These are phyloP conservation scores for Oscheius sp. DNA, from an alignment of 2,888 invertebrate species.

Conservation along the genomic window DNA sequence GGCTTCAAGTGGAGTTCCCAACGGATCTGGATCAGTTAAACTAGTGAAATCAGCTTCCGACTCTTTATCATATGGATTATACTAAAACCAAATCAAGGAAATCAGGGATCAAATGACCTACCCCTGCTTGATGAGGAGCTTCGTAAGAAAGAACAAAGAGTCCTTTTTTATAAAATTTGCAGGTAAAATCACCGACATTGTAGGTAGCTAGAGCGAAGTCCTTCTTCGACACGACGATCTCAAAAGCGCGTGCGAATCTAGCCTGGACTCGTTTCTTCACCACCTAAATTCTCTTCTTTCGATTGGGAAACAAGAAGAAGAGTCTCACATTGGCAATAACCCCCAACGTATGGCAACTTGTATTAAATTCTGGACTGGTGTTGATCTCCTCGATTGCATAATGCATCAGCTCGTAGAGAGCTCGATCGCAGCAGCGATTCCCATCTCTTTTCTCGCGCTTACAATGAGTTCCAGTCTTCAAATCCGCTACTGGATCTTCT, in stretches of 20 bases:
- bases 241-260: slow-evolving; percentile 1
- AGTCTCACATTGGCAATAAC: slow-evolving; percentile 42
- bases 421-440: slow-evolving; percentile 43
- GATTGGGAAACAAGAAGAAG: no score
- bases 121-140: slow-evolving; percentile 7
- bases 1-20: not conserved
- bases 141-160: not conserved
- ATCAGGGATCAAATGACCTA: not conserved
- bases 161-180: not conserved
- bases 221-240: not conserved
- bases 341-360: slow-evolving; percentile 26
- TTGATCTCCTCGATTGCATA: slow-evolving; percentile 41
- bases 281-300: no score
- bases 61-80: not conserved
- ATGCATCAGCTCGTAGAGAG: slow-evolving; percentile 41
- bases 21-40: not conserved
- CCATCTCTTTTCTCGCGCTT: slow-evolving; percentile 23
- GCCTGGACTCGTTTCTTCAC: not conserved
- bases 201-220: slow-evolving; percentile 1
- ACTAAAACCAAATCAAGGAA: not conserved
- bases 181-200: not conserved
- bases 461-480: not conserved
- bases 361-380: slow-evolving; percentile 40
- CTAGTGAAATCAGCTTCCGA: not conserved
- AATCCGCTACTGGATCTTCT: slow-evolving; percentile 36